Base-by-base conservation (phyloP, 2,113 vertebrate genomes). In the Petrocephalus microphthalmus region DNA sequence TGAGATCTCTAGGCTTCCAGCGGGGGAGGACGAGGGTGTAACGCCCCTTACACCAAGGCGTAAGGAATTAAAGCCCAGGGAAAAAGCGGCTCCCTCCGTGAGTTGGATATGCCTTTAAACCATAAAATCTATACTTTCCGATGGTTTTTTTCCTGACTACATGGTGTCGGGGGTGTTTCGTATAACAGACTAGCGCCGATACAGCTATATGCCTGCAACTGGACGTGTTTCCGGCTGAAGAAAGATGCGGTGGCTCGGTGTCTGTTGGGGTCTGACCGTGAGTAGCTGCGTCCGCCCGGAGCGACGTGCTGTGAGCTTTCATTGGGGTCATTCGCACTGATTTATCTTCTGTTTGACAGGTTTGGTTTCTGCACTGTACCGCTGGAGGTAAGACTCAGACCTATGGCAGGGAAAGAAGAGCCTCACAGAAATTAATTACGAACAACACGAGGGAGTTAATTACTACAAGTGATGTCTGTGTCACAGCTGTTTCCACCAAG, bases 201-300 rank as follows among this genome's bases (percentile, higher is more conserved):
- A 25, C 17, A 53, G 56, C 22, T 15, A 17, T 20, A 33, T 29
- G 10, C 2, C 53, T 86, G 13, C 25, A 33, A 57, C 78, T 5
- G 19, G 1, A 15, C 74, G 88, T 20, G 57, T 88, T 57, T 89
- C 67, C 6, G 67, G 5, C 71, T 86, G 64, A 91, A 90, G 29
- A 90, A 95, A 94, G 91, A 96, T 96, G 95, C 91, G 45, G 89
- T 91, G 91, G 89, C 87, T 91, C 25, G 82, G 84, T 51, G 81
- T 92, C 87, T 90, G 89, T 84, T 89, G 52, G 3, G 89, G 52
- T 88, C 51, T 95, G 37, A 90, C 94, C 90, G 95, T 95, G 89
- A 96, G 95, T 94, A 91, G 25, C 52, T 29, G n/a, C 5, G n/a
- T 51, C 45, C 3, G 10, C 45, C 10, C 51, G 6, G 19, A 83